A percentile compares a stretch with the other conserved stretches of the same genome.
phyloP scores from a whole-genome alignment of 64 coral and sea anemone species.

The Pachyseris speciosa region DNA sequence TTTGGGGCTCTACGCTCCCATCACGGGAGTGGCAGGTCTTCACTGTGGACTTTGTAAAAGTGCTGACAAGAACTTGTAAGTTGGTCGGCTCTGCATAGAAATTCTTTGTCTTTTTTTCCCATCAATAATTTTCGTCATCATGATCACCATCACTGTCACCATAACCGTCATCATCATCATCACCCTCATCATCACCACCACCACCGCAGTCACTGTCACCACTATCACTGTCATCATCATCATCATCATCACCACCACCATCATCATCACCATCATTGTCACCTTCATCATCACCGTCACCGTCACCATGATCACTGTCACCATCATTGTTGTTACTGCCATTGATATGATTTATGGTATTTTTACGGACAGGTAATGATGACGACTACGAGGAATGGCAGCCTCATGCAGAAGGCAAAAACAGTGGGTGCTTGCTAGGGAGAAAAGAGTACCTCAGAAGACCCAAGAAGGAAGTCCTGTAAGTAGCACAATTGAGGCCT shows the following conservation, averaged over 20 bases:
- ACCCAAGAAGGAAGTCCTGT: slow-evolving; percentile 29
- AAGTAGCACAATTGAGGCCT: not conserved
- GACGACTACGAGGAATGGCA: slow-evolving; percentile 37
- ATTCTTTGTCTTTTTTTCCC: not conserved
- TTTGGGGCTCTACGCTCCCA: slow-evolving; percentile 55
- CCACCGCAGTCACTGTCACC: no score
- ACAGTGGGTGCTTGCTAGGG: slow-evolving; percentile 45
- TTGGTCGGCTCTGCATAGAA: not conserved
- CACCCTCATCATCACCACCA: no score
- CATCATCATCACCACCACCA: no score
- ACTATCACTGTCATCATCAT: no score
- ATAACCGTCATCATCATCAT: no score
- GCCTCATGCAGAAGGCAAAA: slow-evolving; percentile 18
- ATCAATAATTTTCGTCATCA: not conserved
- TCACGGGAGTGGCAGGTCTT: slow-evolving; percentile 25
- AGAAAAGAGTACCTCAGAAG: slow-evolving; percentile 18
- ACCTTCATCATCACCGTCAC: no score
- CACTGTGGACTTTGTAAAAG: slow-evolving; percentile 50
- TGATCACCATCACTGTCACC: no score
- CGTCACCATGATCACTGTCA: no score
- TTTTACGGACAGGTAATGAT: not conserved
- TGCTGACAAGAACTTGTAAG: slow-evolving; percentile 53
- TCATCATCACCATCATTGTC: no score
- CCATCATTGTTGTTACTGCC: not conserved
- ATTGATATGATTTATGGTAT: not conserved